Evolutionary conservation across 2,797 vertebrate genomes (phyloP).

Genomic region (Tamandua tetradactyla): DNA sequence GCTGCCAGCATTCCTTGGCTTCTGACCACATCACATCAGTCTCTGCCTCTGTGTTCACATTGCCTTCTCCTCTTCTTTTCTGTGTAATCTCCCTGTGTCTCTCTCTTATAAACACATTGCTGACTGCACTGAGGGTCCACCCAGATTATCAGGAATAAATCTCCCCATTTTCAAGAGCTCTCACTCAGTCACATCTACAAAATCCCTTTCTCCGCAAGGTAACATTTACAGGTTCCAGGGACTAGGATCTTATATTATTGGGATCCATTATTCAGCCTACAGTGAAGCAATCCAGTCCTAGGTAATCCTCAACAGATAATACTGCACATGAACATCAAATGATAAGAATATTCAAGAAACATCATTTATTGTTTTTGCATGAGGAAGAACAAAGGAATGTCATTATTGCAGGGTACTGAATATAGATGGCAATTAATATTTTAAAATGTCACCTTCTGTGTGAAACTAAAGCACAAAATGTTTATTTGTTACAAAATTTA

Average conservation of each 20-base stretch:
- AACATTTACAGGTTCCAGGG: background rate
- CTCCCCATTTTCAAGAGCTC: background rate
- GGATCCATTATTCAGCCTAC: background rate
- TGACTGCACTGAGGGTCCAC: background rate
- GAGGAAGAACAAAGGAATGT: too few species aligned
- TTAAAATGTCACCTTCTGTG: too few species aligned
- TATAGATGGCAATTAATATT: too few species aligned
- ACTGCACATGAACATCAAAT: background rate
- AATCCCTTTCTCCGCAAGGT: background rate
- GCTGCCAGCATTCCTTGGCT: background rate
- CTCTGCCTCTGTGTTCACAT: background rate
- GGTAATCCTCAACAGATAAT: background rate
- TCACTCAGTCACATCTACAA: background rate
- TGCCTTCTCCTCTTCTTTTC: background rate
- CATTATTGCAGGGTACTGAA: too few species aligned
- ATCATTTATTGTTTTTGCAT: too few species aligned
- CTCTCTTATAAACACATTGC: background rate
- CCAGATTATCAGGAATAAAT: background rate
- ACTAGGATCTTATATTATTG: background rate
- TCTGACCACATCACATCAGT: background rate
- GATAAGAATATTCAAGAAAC: constrained; percentile 6
- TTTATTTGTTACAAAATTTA: too few species aligned
- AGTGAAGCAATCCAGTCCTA: background rate
- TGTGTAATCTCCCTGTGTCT: background rate
- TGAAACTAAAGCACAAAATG: too few species aligned